Base-by-base conservation (phyloP, 2,113 vertebrate species). In the Orientallactaga bullata region DNA sequence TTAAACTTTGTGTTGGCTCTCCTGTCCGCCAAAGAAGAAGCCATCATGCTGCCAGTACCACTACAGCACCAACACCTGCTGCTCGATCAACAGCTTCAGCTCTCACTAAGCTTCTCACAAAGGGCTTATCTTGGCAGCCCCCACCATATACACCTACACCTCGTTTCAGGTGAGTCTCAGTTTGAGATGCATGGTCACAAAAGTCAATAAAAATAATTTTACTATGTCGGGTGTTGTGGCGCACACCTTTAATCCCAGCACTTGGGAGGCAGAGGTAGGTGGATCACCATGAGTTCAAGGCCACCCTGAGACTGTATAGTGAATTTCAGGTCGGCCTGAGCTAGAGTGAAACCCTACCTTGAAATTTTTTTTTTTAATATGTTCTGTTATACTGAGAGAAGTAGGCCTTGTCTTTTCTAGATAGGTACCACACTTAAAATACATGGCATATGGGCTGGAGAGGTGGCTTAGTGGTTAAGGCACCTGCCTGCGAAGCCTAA, bases 61-160 rank as follows among this genome's bases (percentile, higher is more conserved):
- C 99, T 68, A 99, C 99, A 0, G 99, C 99, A 47, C 99, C 99
- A 8, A 99, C 99, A 5, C 99, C 99, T 7, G 99, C 99, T 3
- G 99, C 99, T 89, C 98, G 99, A 11, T 98, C 99, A 91, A 99
- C 99, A 28, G 99, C 99, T 39, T 99, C 99, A 58, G 99, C 99
- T 35, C 98, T 99, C 85, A 99, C 99, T 42, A 99, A 99, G 95
- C 98, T 99, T 58, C 99, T 99, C 65, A 99, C 99, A 88, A 99
- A 99, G 96, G 99, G 99, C 89, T 98, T 99, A 89, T 99, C 99
- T 89, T 99, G 99, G 99, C 99, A 99, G 95, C 99, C 99, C 4
- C 99, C 99, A 51, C 99, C 99, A 1, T 99, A 99, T 96, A 99
- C 99, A 28, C 99, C 99, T 55, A 99, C 99, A 3, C 99, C 99